Conservation (phyloP, 1,140 invertebrate species). For the Drosophila nigromelanica region DNA sequence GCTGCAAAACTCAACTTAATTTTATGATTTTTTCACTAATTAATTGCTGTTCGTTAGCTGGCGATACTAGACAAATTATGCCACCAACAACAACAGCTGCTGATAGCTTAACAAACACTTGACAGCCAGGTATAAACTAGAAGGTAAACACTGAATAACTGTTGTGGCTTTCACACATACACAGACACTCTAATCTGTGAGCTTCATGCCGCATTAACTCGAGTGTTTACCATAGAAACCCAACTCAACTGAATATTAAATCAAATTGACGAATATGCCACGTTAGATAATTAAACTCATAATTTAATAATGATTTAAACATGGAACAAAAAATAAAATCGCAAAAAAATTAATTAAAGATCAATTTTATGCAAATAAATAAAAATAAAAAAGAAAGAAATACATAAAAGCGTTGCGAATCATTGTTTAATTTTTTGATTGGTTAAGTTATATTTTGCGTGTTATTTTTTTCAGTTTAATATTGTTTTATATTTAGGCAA, state of each 20-base stretch:
- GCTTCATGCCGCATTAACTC: not conserved
- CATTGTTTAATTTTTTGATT: slow-evolving; percentile 8
- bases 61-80: not conserved
- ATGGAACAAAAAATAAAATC: slow-evolving; percentile 5
- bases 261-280: slow-evolving; percentile 60
- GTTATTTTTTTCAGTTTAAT: not conserved
- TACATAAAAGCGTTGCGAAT: not conserved
- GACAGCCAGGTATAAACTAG: slow-evolving; percentile 11
- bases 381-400: not conserved
- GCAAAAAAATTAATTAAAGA: slow-evolving; percentile 4
- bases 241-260: slow-evolving; percentile 38
- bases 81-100: not conserved
- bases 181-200: not conserved
- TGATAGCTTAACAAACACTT: slow-evolving; percentile 15
- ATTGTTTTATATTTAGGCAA: not conserved
- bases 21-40: slow-evolving; percentile 4
- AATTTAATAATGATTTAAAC: slow-evolving; percentile 31
- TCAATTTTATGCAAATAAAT: not conserved
- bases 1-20: slow-evolving; percentile 25
- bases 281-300: slow-evolving; percentile 17
- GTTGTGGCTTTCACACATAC: not conserved
- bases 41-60: slow-evolving; percentile 16
- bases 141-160: not conserved
- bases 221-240: slow-evolving; percentile 36
- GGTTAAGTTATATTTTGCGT: slow-evolving; percentile 4